phyloP scores from a whole-genome alignment of 2,888 invertebrate species.

The Campoletis raptor region DNA sequence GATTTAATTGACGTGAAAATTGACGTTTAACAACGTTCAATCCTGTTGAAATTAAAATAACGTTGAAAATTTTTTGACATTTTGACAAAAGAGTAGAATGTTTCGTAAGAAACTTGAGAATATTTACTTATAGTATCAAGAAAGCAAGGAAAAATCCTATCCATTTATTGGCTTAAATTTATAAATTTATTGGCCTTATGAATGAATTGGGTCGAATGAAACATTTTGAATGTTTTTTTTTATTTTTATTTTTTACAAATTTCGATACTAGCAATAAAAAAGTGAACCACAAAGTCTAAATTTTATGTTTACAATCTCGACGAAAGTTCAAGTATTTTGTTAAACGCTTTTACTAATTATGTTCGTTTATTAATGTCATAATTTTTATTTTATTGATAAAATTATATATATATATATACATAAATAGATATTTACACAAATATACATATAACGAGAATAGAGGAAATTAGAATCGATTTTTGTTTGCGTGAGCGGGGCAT shows the following conservation, averaged over 20 bases:
- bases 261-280: constrained; percentile 11
- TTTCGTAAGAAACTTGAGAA: not conserved
- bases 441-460: constrained; percentile 24
- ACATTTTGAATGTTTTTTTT: not conserved
- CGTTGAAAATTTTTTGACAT: not conserved
- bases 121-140: not conserved
- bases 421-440: constrained; percentile 27
- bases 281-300: constrained; percentile 1
- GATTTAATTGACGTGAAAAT: not conserved
- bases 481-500: constrained; percentile 7
- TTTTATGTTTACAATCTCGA: constrained; percentile 18
- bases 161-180: not conserved
- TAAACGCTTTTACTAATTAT: constrained; percentile 43
- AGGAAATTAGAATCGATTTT: constrained; percentile 14
- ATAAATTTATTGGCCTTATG: not conserved
- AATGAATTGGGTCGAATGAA: not conserved
- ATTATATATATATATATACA: constrained; percentile 32
- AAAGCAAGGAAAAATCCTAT: not conserved
- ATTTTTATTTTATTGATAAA: constrained; percentile 42
- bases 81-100: not conserved
- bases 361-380: constrained; percentile 43
- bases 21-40: not conserved
- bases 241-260: not conserved
- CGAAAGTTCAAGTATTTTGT: constrained; percentile 26
- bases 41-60: not conserved